Evolutionary conservation across 2,113 vertebrate genomes (phyloP), one percentile per base, ranked within the genome.

Genomic region (Myiozetetes cayanensis): DNA sequence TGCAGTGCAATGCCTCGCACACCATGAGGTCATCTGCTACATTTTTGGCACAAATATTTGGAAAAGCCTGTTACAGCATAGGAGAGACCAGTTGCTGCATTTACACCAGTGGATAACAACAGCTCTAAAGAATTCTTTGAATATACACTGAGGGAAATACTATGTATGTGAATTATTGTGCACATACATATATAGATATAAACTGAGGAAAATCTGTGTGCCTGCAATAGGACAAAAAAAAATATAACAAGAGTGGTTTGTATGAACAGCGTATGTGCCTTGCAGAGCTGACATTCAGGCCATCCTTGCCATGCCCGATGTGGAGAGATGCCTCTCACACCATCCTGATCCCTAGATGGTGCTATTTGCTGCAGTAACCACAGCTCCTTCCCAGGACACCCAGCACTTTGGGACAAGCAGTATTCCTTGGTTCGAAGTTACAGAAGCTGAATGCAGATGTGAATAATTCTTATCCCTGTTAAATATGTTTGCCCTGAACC

Each of bases 311-410:
- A 28, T 0, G 23, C 22, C 10, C 17, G 8, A 2, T 37, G 20
- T 27, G 68, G 16, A 61, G 30, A 39, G 35, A 18, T 30, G 9
- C 6, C 50, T 93, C 81, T 21, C 6, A 77, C 70, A 49, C 13
- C 85, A 35, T 94, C 46, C 90, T 61, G 75, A 82, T 92, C 95
- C 84, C 96, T 96, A 96, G 96, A 85, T 95, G 96, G 95, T 91
- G 94, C 95, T 96, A 28, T 94, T 75, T 63, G 37, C 96, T 92
- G 70, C 77, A 21, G 79, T 3, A 94, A 88, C 12, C 49, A 18
- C 47, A 21, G 67, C 37, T 71, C 31, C 4, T 19, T 17, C 5
- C 9, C 71, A 65, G 39, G 1, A 39, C 33, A 16, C 5, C 8
- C 47, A 43, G 59, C 14, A 7, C 43, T 35, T 0, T 1, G 50